Evolutionary conservation across 2,888 invertebrate genomes (phyloP).

Genomic region (Nymphalis c-album): DNA sequence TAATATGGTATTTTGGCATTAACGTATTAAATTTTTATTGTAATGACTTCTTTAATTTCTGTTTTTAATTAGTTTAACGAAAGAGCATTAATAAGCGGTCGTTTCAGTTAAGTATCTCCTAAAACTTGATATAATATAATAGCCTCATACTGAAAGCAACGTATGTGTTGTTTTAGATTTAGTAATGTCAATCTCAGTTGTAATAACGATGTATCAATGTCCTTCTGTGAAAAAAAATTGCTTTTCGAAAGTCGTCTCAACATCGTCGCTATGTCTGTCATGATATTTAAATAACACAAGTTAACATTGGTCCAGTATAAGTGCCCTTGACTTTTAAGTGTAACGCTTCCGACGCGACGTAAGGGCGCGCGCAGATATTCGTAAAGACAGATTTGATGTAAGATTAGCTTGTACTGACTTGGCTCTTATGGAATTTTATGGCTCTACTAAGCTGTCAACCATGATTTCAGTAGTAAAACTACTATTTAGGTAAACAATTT

Average conservation of each 20-base stretch:
- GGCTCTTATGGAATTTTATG: no score
- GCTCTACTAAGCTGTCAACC: no score
- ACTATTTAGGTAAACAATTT: no score
- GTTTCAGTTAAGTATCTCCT: not conserved
- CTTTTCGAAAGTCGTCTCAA: slow-evolving; percentile 73
- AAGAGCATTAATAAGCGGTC: not conserved
- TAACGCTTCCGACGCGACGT: slow-evolving; percentile 76
- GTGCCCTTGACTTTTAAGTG: slow-evolving; percentile 77
- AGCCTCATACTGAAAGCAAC: slow-evolving; percentile 13
- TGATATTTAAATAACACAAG: slow-evolving; percentile 81
- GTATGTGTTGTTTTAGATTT: slow-evolving; percentile 23
- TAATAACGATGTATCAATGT: slow-evolving; percentile 47
- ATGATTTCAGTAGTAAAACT: no score
- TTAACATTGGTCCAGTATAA: slow-evolving; percentile 78
- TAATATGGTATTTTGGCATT: no score
- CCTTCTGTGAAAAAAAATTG: slow-evolving; percentile 65
- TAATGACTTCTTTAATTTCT: not conserved
- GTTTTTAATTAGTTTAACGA: not conserved
- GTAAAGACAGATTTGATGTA: slow-evolving; percentile 20
- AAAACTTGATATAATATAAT: slow-evolving; percentile 9
- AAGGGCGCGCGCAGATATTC: slow-evolving; percentile 34
- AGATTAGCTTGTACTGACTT: not conserved
- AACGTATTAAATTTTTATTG: no score
- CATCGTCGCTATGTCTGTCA: slow-evolving; percentile 58
- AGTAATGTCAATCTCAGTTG: slow-evolving; percentile 21